Percentiles rank a stretch among this genome's conserved stretches.
These are phyloP conservation scores for Aromia moschata DNA, from an alignment of 2,888 invertebrate genomes.

Conservation along the genomic window DNA sequence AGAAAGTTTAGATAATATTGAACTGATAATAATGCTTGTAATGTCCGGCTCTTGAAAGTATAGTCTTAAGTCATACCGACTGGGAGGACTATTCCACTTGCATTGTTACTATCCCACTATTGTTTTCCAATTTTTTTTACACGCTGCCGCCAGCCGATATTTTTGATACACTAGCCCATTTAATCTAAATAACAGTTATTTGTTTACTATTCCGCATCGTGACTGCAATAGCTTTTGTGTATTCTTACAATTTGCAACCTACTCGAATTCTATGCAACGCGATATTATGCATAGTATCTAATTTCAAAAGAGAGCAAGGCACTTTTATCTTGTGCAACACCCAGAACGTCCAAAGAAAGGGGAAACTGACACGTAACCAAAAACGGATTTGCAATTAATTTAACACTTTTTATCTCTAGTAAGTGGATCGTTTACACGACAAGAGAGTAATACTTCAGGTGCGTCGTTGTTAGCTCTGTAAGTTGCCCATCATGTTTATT, in stretches of 20 bases:
- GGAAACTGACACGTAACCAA: constrained; percentile 8
- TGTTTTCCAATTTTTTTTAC: no score
- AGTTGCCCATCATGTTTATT: no score
- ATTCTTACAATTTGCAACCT: constrained; percentile 10
- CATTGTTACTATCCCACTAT: no score
- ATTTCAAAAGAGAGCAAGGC: constrained; percentile 10
- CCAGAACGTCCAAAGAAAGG: constrained; percentile 14
- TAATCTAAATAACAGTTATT: not conserved
- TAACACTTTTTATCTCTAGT: no score
- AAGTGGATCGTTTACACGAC: no score
- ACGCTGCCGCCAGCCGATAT: not conserved
- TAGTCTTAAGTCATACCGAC: no score
- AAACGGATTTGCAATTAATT: constrained; percentile 10
- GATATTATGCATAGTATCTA: constrained; percentile 6
- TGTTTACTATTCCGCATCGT: not conserved
- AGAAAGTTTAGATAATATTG: no score
- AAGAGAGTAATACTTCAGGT: no score
- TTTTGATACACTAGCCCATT: not conserved
- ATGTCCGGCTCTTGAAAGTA: no score
- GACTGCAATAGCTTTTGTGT: not conserved
- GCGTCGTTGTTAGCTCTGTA: no score
- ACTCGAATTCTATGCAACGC: constrained; percentile 3
- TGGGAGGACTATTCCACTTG: no score
- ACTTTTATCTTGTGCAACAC: constrained; percentile 12
- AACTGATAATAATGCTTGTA: no score